Base-by-base conservation (phyloP, 2,888 invertebrate genomes). In the Drosophila mimica region DNA sequence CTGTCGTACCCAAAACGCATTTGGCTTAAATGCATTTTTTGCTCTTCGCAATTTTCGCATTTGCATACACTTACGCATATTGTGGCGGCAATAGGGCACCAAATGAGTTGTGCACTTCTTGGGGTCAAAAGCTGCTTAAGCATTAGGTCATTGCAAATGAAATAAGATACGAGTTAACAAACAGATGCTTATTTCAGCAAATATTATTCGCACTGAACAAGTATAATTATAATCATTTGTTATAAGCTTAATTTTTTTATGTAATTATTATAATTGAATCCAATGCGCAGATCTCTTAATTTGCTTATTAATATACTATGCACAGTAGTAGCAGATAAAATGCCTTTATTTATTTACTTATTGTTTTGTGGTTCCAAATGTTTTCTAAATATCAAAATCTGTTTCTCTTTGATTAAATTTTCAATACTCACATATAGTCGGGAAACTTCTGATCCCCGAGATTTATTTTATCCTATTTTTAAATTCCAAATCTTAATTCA, bases 21-120 rank as follows among this genome's bases (percentile, higher is more conserved):
- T 81, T 83, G 77, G 64, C 70, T 71, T 63, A 76, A 83, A 83
- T 77, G 85, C 85, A 78, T 71, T 70, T 79, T 59, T 52, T 51
- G 66, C 62, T 59, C 69, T 85, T 84, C 73, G 83, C 80, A 83
- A 88, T 60, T 60, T 54, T 49, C 58, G 63, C 75, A 56, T 51
- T 53, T 67, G 71, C 66, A 62, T 67, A 51, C 58, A 79, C 62
- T 79, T 70, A 79, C 57, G 74, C 70, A 74, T 62, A 38, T 58
- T 52, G 46, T 30, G 54, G 11, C n/a, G 57, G 15, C 57, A 74
- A 67, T 49, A 53, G 48, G 56, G 30, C 51, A 30, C 49, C 70
- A 40, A 49, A 61, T 52, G 66, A 46, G 66, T 33, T 43, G 43
- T 30, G n/a, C 51, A 51, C n/a, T 51, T 11, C 17, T n/a, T 17